Evolutionary conservation across 23 tunicate genomes (phyloP).

Genomic region (Styela clava): DNA sequence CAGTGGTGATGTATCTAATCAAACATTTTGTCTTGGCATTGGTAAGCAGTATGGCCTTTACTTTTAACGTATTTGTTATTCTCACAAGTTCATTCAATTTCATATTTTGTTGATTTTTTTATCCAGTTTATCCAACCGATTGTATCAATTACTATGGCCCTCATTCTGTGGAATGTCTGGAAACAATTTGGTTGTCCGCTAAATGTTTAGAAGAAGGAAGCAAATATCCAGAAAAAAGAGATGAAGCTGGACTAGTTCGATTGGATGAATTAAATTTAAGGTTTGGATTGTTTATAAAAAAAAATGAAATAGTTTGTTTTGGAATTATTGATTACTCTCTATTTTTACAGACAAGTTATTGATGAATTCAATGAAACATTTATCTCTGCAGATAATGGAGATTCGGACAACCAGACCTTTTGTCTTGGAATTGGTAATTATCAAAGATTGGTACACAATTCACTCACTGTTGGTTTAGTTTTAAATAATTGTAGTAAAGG

Average conservation of each 20-base stretch:
- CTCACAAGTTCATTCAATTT: too few species aligned
- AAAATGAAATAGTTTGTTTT: too few species aligned
- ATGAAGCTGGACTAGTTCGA: not conserved
- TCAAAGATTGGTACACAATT: too few species aligned
- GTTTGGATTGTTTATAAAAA: too few species aligned
- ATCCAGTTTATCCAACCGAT: not conserved
- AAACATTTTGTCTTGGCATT: conserved; percentile 27
- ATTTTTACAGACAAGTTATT: not conserved
- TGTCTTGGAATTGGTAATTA: conserved; percentile 24
- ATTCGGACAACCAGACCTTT: not conserved
- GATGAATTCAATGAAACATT: not conserved
- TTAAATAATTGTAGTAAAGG: too few species aligned
- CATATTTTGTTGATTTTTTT: too few species aligned
- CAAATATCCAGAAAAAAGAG: not conserved
- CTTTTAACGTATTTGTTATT: too few species aligned
- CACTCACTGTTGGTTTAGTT: too few species aligned
- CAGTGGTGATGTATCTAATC: conserved; percentile 10
- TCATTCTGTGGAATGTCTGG: conserved; percentile 28
- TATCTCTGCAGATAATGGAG: not conserved
- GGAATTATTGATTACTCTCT: not conserved
- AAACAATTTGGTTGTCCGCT: conserved; percentile 26
- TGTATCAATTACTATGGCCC: conserved; percentile 26
- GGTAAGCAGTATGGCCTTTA: conserved; percentile 16
- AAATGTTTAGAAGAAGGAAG: not conserved
- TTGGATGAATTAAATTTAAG: conserved; percentile 4